These are phyloP conservation scores for Nesoenas mayeri DNA, from an alignment of 2,113 vertebrate species.

Conservation along the genomic window DNA sequence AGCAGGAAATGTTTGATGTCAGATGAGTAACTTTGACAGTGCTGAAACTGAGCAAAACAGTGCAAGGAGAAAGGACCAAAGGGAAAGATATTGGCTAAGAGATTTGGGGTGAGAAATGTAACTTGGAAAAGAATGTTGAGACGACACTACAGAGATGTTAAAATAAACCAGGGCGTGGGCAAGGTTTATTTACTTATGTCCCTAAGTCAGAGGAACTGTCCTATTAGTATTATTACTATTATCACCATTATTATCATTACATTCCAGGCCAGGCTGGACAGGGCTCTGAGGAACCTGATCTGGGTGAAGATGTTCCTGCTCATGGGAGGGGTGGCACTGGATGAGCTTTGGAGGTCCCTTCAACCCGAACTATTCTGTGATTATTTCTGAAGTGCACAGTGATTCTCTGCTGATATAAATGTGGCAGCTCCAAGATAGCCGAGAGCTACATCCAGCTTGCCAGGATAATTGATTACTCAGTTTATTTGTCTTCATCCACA, in stretches of 20 bases:
- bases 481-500: slow-evolving; percentile 4
- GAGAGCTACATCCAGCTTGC: neutral
- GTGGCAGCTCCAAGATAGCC: neutral
- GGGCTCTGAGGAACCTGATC: too few species aligned
- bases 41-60: neutral
- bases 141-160: neutral
- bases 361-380: too few species aligned
- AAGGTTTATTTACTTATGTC: neutral
- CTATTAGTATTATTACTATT: neutral
- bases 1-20: neutral
- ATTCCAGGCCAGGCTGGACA: too few species aligned
- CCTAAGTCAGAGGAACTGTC: neutral
- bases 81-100: neutral
- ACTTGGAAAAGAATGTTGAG: neutral
- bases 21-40: neutral
- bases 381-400: neutral
- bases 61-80: neutral
- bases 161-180: neutral
- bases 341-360: too few species aligned
- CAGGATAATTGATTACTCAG: neutral
- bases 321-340: too few species aligned
- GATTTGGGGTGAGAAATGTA: neutral
- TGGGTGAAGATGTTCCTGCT: too few species aligned
- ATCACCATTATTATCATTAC: too few species aligned
- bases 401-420: neutral